These are phyloP conservation scores for Dasyurus viverrinus DNA, from an alignment of 2,113 vertebrate species.

Conservation along the genomic window DNA sequence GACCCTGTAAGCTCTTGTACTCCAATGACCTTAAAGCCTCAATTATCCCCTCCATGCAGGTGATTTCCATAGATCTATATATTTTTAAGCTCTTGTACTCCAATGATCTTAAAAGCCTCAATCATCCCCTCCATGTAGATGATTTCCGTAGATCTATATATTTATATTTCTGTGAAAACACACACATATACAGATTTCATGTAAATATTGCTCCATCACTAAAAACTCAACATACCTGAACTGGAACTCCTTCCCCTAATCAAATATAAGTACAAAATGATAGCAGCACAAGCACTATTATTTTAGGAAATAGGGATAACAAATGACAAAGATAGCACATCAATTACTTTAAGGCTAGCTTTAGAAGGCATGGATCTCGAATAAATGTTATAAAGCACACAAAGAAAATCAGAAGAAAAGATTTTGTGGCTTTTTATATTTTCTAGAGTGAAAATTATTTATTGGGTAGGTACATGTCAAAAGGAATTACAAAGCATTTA, in stretches of 20 bases:
- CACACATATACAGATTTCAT: not conserved
- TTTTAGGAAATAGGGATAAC: not conserved
- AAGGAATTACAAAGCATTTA: slow-evolving; percentile 32
- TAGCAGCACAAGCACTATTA: not conserved
- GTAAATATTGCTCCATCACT: not conserved
- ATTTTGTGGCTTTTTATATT: not conserved
- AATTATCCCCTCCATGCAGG: not conserved
- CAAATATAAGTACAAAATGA: not conserved
- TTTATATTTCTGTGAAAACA: not conserved
- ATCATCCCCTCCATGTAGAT: not conserved
- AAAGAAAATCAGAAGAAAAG: not conserved
- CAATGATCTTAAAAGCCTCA: not conserved
- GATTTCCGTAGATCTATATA: not conserved
- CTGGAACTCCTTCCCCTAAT: not conserved
- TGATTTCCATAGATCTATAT: not conserved
- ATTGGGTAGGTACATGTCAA: slow-evolving; percentile 24
- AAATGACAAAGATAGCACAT: slow-evolving; percentile 24
- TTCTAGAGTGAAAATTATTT: slow-evolving; percentile 53
- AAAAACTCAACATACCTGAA: not conserved
- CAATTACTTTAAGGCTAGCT: not conserved
- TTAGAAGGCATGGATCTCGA: slow-evolving; percentile 16
- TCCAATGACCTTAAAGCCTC: not conserved
- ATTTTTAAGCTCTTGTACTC: not conserved
- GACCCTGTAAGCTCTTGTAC: not conserved
- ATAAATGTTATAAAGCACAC: slow-evolving; percentile 19